phyloP scores from a whole-genome alignment of 2,797 vertebrate genomes.

The Monodelphis domestica region DNA sequence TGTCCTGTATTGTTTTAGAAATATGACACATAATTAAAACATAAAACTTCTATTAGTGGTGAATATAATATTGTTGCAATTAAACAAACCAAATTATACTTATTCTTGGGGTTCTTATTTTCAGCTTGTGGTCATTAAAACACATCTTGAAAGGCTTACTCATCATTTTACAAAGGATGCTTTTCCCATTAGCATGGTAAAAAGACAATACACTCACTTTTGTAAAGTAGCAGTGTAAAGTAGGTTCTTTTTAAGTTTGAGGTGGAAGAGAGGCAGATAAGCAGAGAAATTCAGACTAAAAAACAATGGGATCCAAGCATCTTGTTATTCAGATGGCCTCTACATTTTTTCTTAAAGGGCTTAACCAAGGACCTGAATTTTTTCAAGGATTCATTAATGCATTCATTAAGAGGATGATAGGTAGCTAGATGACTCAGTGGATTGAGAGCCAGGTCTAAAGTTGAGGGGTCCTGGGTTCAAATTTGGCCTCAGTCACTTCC shows the following conservation, averaged over 20 bases:
- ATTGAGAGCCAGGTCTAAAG: no score
- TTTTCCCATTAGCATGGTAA: neutral
- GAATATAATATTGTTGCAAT: neutral
- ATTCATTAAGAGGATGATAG: slow-evolving; percentile 48
- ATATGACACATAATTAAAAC: neutral
- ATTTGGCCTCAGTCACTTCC: no score
- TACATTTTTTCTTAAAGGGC: neutral
- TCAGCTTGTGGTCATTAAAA: neutral
- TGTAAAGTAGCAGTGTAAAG: neutral
- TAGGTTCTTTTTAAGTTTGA: neutral
- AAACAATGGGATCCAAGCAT: slow-evolving; percentile 22
- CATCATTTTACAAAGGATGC: neutral
- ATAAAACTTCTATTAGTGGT: neutral
- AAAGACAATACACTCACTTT: slow-evolving; percentile 19
- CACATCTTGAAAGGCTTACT: neutral
- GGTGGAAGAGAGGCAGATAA: neutral
- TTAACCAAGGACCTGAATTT: neutral
- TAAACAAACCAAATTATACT: no score
- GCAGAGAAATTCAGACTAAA: neutral
- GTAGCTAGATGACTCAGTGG: no score
- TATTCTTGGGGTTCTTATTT: neutral
- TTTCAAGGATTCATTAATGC: slow-evolving; percentile 16
- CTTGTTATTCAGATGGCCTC: neutral
- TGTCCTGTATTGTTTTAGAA: neutral
- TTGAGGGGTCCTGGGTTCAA: no score